Percentiles rank a stretch among this genome's conserved stretches.
phyloP scores from a whole-genome alignment of 2,113 vertebrate genomes.

The Pleuronectes platessa region DNA sequence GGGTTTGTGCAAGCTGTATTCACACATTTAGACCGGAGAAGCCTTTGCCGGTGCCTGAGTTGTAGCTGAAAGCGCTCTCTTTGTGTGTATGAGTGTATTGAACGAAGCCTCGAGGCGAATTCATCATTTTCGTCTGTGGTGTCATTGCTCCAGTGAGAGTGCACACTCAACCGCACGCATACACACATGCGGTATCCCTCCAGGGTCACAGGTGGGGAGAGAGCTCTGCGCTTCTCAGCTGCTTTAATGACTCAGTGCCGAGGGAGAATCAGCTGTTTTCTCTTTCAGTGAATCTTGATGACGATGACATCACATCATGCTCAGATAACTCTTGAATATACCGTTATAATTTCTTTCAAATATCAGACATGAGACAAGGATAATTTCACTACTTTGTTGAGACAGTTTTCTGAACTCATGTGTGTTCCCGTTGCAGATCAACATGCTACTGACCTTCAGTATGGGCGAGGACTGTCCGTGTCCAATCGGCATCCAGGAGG shows the following conservation, averaged over 20 bases:
- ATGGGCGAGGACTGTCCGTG: slow-evolving; percentile 96
- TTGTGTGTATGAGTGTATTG: slow-evolving; percentile 1
- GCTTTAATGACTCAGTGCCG: slow-evolving; percentile 45
- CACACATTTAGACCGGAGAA: slow-evolving; percentile 12
- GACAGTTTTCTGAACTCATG: neutral
- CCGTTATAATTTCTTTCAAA: neutral
- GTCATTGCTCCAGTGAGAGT: slow-evolving; percentile 16
- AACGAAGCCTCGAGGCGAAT: slow-evolving; percentile 39
- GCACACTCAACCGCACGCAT: neutral
- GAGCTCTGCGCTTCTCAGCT: slow-evolving; percentile 49
- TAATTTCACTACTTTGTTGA: neutral
- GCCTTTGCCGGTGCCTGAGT: slow-evolving; percentile 15
- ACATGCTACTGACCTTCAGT: slow-evolving; percentile 97
- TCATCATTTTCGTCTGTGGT: slow-evolving; percentile 44
- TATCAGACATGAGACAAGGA: neutral
- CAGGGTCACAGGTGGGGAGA: slow-evolving; percentile 56
- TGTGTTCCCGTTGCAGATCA: slow-evolving; percentile 87
- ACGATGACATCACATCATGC: neutral
- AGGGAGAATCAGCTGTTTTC: slow-evolving; percentile 31
- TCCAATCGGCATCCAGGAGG: slow-evolving; percentile 93
- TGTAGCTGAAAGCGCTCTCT: slow-evolving; percentile 26
- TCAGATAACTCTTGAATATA: slow-evolving; percentile 7
- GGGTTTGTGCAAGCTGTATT: slow-evolving; percentile 6
- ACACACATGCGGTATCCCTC: slow-evolving; percentile 12
- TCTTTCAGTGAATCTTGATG: neutral